phyloP scores from a whole-genome alignment of 2,113 vertebrate species.

The Benitochromis conjunctus region DNA sequence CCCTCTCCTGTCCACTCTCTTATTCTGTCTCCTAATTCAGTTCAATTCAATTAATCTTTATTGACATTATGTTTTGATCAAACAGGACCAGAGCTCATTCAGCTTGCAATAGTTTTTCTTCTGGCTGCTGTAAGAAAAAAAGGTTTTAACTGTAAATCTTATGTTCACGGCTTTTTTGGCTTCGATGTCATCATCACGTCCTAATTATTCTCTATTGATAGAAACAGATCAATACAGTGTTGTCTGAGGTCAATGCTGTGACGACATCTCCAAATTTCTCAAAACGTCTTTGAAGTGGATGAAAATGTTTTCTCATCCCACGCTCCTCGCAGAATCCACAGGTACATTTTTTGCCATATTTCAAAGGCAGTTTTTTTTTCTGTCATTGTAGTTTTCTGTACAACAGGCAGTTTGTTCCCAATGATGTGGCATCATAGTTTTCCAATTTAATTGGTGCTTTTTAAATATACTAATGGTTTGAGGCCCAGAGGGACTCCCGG shows the following conservation, averaged over 20 bases:
- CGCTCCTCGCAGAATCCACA: neutral
- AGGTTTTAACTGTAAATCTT: neutral
- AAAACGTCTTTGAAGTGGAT: neutral
- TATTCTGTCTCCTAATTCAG: neutral
- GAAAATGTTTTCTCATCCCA: neutral
- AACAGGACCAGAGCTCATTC: neutral
- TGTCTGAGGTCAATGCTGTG: neutral
- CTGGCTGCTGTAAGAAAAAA: neutral
- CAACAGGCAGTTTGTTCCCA: neutral
- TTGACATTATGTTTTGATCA: slow-evolving; percentile 21
- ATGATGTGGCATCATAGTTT: neutral
- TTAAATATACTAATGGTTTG: neutral
- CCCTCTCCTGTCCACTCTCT: neutral
- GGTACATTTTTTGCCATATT: neutral
- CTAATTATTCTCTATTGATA: neutral
- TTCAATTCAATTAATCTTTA: slow-evolving; percentile 38
- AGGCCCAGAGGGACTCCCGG: neutral
- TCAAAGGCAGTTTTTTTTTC: neutral
- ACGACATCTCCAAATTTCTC: neutral
- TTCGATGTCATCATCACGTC: neutral
- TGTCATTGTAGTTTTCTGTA: neutral
- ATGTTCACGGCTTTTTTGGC: neutral
- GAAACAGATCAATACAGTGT: neutral
- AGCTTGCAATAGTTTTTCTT: neutral
- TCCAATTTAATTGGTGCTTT: neutral